phyloP scores from a whole-genome alignment of 2,113 vertebrate genomes.

The Prunella fulvescens region DNA sequence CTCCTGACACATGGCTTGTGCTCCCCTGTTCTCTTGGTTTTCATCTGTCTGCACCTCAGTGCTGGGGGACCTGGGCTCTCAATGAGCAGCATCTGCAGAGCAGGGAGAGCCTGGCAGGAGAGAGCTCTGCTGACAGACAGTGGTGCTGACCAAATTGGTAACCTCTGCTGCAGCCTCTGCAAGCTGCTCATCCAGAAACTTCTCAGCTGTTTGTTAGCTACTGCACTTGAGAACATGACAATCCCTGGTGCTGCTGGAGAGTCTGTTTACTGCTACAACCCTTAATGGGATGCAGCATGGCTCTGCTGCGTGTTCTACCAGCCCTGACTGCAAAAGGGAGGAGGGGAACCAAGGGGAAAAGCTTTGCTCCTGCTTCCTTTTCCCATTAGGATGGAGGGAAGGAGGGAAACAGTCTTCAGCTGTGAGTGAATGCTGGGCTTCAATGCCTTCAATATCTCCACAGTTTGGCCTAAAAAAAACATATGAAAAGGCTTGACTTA shows the following conservation, averaged over 20 bases:
- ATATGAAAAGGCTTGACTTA: not conserved
- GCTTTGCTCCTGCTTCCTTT: not conserved
- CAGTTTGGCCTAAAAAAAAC: not conserved
- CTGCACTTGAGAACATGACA: slow-evolving; percentile 29
- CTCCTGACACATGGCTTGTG: not conserved
- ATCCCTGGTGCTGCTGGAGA: slow-evolving; percentile 24
- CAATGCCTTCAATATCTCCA: not conserved
- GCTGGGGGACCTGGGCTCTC: not conserved
- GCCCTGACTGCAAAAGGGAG: not conserved
- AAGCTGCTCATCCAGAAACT: slow-evolving; percentile 46
- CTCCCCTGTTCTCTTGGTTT: not conserved
- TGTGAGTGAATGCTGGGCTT: not conserved
- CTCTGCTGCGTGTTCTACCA: not conserved
- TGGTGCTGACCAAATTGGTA: not conserved
- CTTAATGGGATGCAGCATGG: slow-evolving; percentile 19
- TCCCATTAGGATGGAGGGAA: not conserved
- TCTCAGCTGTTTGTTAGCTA: not conserved
- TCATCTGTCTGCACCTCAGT: not conserved
- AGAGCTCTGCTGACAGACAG: not conserved
- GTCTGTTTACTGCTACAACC: slow-evolving; percentile 5
- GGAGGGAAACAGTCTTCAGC: not conserved
- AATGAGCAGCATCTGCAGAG: not conserved
- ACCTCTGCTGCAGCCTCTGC: not conserved
- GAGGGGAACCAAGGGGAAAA: not conserved
- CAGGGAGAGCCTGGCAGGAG: not conserved